Percentiles rank a stretch among this genome's conserved stretches.
phyloP scores from a whole-genome alignment of 1,140 invertebrate genomes.

The Planococcus citri region DNA sequence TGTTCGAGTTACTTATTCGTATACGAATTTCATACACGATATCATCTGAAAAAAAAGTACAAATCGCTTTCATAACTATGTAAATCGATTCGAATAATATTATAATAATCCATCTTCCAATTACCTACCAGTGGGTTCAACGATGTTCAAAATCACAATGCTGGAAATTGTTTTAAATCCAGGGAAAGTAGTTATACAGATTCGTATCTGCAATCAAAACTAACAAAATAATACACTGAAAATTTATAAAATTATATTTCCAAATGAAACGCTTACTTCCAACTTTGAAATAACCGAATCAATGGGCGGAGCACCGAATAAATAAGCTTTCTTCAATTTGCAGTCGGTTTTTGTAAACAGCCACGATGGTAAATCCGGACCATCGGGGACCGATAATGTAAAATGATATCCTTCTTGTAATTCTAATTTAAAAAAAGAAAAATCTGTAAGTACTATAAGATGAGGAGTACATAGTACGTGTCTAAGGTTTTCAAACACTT shows the following conservation, averaged over 20 bases:
- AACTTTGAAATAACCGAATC: background rate
- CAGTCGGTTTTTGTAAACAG: slow-evolving; percentile 20
- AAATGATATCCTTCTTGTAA: background rate
- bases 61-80: background rate
- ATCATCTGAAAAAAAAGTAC: slow-evolving; percentile 35
- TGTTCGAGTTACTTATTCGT: slow-evolving; percentile 78
- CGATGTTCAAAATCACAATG: background rate
- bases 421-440: background rate
- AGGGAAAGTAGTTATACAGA: slow-evolving; percentile 1
- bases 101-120: background rate
- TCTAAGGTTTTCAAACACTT: too few relatives aligned
- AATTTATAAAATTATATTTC: background rate
- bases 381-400: background rate
- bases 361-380: slow-evolving; percentile 22
- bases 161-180: background rate
- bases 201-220: background rate
- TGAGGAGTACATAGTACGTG: background rate
- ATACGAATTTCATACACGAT: slow-evolving; percentile 65
- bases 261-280: background rate
- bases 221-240: background rate
- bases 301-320: slow-evolving; percentile 22
- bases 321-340: slow-evolving; percentile 14
- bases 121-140: background rate
- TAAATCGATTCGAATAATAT: background rate
- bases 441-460: background rate